Percentiles rank a stretch among this genome's conserved stretches.
Conservation (phyloP, 2,113 vertebrate species). For the Haliaeetus leucogaster region DNA sequence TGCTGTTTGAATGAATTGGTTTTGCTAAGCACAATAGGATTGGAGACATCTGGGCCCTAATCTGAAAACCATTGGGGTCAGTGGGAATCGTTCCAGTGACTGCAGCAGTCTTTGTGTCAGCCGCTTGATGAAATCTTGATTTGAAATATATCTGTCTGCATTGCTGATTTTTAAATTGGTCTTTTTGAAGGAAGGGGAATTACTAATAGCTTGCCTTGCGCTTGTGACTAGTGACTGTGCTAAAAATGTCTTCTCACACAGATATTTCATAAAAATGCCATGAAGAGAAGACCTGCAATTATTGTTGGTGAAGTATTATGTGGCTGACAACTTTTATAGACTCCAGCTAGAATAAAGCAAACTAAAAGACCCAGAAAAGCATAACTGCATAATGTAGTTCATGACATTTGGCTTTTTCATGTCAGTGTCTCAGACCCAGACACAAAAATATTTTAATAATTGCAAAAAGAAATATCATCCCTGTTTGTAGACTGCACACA, state of each 20-base stretch:
- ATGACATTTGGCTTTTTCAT: neutral
- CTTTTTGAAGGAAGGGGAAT: neutral
- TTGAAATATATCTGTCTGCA: neutral
- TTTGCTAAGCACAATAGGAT: neutral
- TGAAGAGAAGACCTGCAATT: neutral
- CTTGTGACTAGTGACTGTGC: neutral
- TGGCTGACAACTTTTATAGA: neutral
- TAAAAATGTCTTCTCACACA: neutral
- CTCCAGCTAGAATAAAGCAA: neutral
- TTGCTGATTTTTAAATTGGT: neutral
- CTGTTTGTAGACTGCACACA: neutral
- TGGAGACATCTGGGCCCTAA: neutral
- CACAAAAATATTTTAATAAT: neutral
- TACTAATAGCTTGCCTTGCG: neutral
- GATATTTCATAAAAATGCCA: neutral
- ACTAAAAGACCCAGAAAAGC: neutral
- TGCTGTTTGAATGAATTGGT: neutral
- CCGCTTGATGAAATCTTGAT: neutral
- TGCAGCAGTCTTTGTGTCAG: neutral
- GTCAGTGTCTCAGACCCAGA: neutral
- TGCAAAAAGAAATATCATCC: neutral
- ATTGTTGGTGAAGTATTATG: neutral
- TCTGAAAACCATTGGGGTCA: neutral
- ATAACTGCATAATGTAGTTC: neutral
- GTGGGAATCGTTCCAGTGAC: neutral